Evolutionary conservation across 2,113 vertebrate genomes (phyloP).

Genomic region (Manacus vitellinus): DNA sequence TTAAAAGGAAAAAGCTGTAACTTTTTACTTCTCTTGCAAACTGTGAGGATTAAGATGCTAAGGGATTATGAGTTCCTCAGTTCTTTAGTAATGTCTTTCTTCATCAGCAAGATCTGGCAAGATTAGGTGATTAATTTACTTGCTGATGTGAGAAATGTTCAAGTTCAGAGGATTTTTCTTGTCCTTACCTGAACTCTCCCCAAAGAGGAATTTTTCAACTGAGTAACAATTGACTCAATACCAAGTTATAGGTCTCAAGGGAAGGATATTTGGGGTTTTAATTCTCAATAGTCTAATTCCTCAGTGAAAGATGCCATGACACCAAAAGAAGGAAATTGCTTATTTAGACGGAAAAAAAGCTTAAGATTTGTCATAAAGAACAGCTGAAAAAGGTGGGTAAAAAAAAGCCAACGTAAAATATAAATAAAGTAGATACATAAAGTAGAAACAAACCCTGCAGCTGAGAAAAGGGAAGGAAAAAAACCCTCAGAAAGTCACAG

Average conservation of each 20-base stretch:
- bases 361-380: not conserved
- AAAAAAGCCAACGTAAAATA: not conserved
- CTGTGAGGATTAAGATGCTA: not conserved
- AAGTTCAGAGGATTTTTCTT: conserved; percentile 25
- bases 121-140: conserved; percentile 54
- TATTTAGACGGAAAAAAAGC: conserved; percentile 1
- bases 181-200: conserved; percentile 48
- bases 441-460: not conserved
- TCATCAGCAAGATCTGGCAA: conserved; percentile 36
- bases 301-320: not conserved
- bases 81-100: not conserved
- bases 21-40: conserved; percentile 1
- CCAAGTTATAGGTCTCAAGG: not conserved
- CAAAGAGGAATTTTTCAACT: not conserved
- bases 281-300: conserved; percentile 34
- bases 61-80: conserved; percentile 9
- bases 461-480: not conserved
- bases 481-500: not conserved
- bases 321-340: not conserved
- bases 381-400: not conserved
- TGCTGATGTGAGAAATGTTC: conserved; percentile 13
- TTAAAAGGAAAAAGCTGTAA: conserved; percentile 10
- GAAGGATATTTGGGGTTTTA: conserved; percentile 5
- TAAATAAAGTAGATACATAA: not conserved
- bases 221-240: not conserved